Evolutionary conservation across 2,797 vertebrate species (phyloP).

Genomic region (Fundulus diaphanus): DNA sequence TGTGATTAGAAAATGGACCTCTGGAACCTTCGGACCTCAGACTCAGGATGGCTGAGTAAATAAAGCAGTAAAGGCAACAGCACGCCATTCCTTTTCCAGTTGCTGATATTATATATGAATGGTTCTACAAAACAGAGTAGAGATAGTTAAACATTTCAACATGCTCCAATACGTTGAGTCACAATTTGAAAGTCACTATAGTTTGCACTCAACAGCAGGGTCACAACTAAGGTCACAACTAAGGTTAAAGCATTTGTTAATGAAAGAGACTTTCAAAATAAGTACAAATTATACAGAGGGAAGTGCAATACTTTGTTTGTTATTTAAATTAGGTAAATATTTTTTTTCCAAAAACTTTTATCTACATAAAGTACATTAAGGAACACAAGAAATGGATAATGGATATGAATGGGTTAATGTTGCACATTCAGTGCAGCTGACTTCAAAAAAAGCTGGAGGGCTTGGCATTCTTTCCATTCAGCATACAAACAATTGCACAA

Average conservation of each 20-base stretch:
- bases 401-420: slow-evolving; percentile 79
- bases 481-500: slow-evolving; percentile 75
- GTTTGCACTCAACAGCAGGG: slow-evolving; percentile 52
- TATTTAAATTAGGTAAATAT: neutral
- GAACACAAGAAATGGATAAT: neutral
- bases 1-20: slow-evolving; percentile 63
- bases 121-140: neutral
- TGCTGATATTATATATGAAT: neutral
- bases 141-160: neutral
- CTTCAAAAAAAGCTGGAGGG: slow-evolving; percentile 54
- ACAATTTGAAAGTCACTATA: slow-evolving; percentile 10
- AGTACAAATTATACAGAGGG: neutral
- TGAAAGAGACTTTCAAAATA: neutral
- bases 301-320: neutral
- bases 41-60: slow-evolving; percentile 33
- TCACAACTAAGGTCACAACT: slow-evolving; percentile 54
- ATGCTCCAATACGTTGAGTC: neutral
- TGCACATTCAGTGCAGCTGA: slow-evolving; percentile 52
- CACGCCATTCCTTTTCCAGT: neutral
- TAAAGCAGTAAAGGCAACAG: slow-evolving; percentile 9
- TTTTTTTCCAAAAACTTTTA: neutral
- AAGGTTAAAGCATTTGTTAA: slow-evolving; percentile 5
- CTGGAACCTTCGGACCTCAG: slow-evolving; percentile 50
- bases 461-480: slow-evolving; percentile 64
- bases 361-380: neutral